Conservation (phyloP, 2,113 vertebrate genomes). For the Rhinoptilus africanus region DNA sequence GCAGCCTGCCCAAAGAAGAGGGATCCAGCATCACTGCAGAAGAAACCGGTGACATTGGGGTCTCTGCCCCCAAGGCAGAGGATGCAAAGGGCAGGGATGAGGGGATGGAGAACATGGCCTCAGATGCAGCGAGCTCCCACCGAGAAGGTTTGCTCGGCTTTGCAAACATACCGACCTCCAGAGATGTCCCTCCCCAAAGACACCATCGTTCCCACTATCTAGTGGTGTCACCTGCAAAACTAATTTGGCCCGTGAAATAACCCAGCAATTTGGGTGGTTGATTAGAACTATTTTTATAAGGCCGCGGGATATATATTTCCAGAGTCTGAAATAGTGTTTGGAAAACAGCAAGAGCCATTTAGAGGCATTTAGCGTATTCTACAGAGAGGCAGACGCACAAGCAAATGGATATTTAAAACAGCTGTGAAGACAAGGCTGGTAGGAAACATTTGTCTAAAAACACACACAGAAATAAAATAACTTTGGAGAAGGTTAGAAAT, state of each 20-base stretch:
- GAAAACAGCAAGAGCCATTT: not conserved
- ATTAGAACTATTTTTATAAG: not conserved
- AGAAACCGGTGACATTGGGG: rapidly evolving
- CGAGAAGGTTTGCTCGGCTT: rapidly evolving
- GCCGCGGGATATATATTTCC: not conserved
- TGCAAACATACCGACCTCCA: not conserved
- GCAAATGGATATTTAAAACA: slow-evolving; percentile 36
- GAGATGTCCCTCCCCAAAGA: not conserved
- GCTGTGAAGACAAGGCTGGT: slow-evolving; percentile 2
- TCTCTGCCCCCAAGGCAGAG: not conserved
- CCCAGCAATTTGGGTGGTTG: not conserved
- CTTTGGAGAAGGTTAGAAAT: not conserved
- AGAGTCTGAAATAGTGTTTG: not conserved
- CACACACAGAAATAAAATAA: not conserved
- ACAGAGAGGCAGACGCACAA: not conserved
- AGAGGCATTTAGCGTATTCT: not conserved
- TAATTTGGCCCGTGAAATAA: not conserved
- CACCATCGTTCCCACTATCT: rapidly evolving
- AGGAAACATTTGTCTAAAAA: not conserved
- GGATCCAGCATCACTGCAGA: not conserved
- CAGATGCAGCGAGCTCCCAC: not conserved
- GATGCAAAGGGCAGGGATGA: not conserved
- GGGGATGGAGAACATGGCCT: not conserved
- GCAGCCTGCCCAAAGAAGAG: not conserved
- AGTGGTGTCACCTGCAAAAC: not conserved